These are phyloP conservation scores for Penaeus chinensis DNA, from an alignment of 1,140 invertebrate genomes.

Conservation along the genomic window DNA sequence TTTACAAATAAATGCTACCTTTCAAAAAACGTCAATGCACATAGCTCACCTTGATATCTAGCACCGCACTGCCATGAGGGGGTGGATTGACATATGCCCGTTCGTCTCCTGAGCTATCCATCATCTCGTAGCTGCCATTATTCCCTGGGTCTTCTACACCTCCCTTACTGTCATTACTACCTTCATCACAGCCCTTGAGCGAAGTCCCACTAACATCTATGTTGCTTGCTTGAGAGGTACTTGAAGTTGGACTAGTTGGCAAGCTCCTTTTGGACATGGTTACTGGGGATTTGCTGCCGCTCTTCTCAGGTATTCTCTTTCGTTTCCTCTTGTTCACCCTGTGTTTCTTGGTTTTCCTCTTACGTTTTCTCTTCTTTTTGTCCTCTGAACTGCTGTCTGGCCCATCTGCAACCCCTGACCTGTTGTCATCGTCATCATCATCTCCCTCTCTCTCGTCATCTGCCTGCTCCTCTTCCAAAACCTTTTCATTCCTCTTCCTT, in stretches of 20 bases:
- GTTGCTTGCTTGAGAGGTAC: not conserved
- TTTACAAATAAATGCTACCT: not conserved
- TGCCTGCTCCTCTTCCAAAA: constrained; percentile 45
- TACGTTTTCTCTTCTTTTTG: constrained; percentile 56
- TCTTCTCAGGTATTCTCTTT: constrained; percentile 43
- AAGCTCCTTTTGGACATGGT: not conserved
- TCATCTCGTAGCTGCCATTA: not conserved
- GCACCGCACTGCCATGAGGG: constrained; percentile 47
- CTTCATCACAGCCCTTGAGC: not conserved
- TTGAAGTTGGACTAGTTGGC: constrained; percentile 17
- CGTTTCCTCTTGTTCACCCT: constrained; percentile 53
- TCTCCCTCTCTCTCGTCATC: constrained; percentile 53
- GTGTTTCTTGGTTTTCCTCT: constrained; percentile 49
- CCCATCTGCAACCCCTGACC: not conserved
- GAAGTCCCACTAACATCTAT: no score
- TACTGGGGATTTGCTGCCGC: constrained; percentile 6
- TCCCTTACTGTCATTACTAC: not conserved
- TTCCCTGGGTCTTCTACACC: no score
- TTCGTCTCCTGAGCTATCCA: constrained; percentile 43
- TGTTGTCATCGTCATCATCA: constrained; percentile 40
- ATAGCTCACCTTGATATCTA: constrained; percentile 58
- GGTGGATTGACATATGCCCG: constrained; percentile 47
- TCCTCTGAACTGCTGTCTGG: not conserved
- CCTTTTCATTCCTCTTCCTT: constrained; percentile 38
- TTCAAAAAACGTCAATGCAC: not conserved